These are phyloP conservation scores for Callochromis pleurospilus DNA, from an alignment of 2,113 vertebrate species.

Conservation along the genomic window DNA sequence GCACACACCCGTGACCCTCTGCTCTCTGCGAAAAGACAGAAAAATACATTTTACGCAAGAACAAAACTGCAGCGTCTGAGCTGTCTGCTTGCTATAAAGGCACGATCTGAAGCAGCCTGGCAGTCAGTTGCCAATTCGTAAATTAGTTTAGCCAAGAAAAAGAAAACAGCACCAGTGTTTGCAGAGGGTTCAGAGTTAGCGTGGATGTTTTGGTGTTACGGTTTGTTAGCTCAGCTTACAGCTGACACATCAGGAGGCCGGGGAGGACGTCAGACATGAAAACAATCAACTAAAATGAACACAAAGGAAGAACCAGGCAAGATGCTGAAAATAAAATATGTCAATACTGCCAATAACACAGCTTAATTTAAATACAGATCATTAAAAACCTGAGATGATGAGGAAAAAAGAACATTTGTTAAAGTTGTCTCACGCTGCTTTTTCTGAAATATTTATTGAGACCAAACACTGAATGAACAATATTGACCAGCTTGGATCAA, in stretches of 20 bases:
- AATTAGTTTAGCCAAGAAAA: neutral
- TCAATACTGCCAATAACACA: neutral
- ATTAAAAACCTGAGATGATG: neutral
- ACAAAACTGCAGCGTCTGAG: neutral
- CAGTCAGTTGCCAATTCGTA: neutral
- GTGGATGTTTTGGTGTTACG: neutral
- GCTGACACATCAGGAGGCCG: slow-evolving; percentile 53
- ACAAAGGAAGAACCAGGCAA: neutral
- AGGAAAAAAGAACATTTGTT: neutral
- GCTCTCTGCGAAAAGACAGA: slow-evolving; percentile 78
- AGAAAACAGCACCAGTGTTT: neutral
- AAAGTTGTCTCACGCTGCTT: neutral
- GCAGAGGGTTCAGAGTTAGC: neutral
- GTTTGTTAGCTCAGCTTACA: slow-evolving; percentile 69
- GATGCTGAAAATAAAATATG: neutral
- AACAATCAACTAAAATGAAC: neutral
- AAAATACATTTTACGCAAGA: neutral
- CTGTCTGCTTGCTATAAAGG: neutral
- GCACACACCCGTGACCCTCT: slow-evolving; percentile 85
- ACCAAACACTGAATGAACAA: neutral
- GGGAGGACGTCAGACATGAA: neutral
- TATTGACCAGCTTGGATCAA: neutral
- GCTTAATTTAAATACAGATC: neutral
- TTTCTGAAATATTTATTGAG: neutral
- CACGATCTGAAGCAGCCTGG: neutral